Conservation (phyloP, 2,888 invertebrate species). For the Aethes cnicana region DNA sequence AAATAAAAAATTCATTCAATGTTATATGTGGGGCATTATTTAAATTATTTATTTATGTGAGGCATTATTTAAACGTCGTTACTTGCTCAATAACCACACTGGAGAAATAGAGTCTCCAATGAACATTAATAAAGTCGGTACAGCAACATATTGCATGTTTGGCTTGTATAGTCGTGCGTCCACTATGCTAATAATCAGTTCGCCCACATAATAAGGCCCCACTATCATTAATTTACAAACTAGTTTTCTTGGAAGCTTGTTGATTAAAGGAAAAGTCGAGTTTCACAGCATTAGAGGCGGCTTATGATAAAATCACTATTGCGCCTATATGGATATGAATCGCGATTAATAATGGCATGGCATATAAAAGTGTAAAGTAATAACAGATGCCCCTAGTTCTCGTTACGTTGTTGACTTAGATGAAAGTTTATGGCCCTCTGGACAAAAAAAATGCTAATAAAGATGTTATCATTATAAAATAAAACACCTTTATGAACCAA, state of each 20-base stretch:
- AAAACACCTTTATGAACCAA: too few relatives aligned
- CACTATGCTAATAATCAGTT: conserved; percentile 24
- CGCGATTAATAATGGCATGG: background rate
- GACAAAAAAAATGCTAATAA: too few relatives aligned
- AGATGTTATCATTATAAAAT: too few relatives aligned
- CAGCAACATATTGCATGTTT: conserved; percentile 13
- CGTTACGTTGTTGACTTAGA: background rate
- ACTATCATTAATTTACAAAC: conserved; percentile 22
- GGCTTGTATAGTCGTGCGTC: conserved; percentile 18
- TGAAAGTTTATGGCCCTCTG: too few relatives aligned
- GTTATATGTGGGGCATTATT: too few relatives aligned
- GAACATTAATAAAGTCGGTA: conserved; percentile 20
- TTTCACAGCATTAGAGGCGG: conserved; percentile 24
- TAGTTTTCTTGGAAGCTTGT: conserved; percentile 18
- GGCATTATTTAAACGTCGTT: background rate
- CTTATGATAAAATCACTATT: conserved; percentile 21
- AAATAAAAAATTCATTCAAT: too few relatives aligned
- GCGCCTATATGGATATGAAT: background rate
- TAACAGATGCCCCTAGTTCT: background rate
- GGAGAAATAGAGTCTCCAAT: conserved; percentile 15
- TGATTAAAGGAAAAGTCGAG: conserved; percentile 23
- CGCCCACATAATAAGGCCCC: conserved; percentile 30
- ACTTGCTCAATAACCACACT: conserved; percentile 10
- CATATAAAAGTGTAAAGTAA: conserved; percentile 10
- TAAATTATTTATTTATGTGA: too few relatives aligned